phyloP scores from a whole-genome alignment of 2,113 vertebrate genomes.

The Menura novaehollandiae region DNA sequence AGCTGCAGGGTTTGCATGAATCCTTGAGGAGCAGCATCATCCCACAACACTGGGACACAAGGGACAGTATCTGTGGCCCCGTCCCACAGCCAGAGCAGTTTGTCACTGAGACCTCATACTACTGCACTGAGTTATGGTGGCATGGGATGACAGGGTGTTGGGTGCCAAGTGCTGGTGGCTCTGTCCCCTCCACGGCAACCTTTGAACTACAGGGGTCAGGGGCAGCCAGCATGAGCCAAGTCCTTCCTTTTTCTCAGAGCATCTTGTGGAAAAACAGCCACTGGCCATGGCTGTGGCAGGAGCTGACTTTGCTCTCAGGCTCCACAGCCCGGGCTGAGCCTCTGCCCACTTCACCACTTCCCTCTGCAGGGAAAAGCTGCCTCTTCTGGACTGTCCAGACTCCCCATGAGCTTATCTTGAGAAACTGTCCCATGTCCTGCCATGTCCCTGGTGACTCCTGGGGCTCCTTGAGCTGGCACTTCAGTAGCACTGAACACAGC shows the following conservation, averaged over 20 bases:
- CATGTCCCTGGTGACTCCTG: fast-evolving
- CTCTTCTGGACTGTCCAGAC: background rate
- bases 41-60: fast-evolving
- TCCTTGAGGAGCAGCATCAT: background rate
- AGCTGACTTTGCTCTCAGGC: background rate
- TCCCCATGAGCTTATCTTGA: background rate
- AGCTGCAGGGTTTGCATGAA: background rate
- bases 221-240: background rate
- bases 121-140: background rate
- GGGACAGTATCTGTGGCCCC: background rate
- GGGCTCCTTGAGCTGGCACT: background rate
- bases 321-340: background rate
- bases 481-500: fast-evolving
- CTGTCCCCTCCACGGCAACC: fast-evolving
- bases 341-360: background rate
- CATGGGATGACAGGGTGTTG: background rate
- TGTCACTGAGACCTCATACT: background rate
- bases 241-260: background rate
- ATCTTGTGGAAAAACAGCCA: background rate
- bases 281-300: background rate
- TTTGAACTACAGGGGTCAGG: background rate
- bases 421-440: background rate
- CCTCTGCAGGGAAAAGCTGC: background rate
- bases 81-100: background rate
- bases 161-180: background rate